Base-by-base conservation (phyloP, 2,888 invertebrate genomes). In the Tetragonula carbonaria region DNA sequence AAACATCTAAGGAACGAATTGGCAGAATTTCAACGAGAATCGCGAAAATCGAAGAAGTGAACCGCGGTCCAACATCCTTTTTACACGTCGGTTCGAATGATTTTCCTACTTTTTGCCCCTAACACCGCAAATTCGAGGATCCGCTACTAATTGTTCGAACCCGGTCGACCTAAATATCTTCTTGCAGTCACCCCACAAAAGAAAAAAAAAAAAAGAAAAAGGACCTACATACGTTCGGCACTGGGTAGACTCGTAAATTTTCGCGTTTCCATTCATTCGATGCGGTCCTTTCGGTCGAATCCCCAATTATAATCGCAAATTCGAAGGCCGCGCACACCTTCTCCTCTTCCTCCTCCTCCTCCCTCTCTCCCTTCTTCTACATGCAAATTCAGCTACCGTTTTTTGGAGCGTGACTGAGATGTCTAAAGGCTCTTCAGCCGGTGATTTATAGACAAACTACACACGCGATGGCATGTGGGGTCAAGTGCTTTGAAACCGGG, bases 401-500 rank as follows among this genome's bases (percentile, higher is more conserved):
- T 85, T 80, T 75, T 68, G 57, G 75, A 78, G 74, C 77, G 72
- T 75, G 57, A 45, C 74, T 55, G 78, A 73, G 72, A 62, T 51
- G 73, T 70, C 38, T 38, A 78, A 72, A 78, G 68, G 65, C 81
- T 28, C 76, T 85, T 55, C 28, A 73, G n/a, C 2, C 33, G 33
- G 16, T 82, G 86, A 85, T 85, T 85, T 78, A 78, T 76, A 78
- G 53, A 68, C 63, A 74, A 66, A 65, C 53, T 77, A 66, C 68
- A 68, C 50, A 53, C 21, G 68, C 70, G 38, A 62, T 63, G n/a
- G 38, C 77, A 45, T 11, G 57, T 63, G 72, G 65, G 86, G 74
- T 86, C 73, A 86, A 86, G 76, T 76, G 78, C 73, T 86, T 63
- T 79, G 55, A 72, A 65, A 76, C 68, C 66, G 75, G 63, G 72